Evolutionary conservation across 2,888 invertebrate genomes (phyloP), one percentile per base, ranked within the genome.

Genomic region (Caenorhabditis becei): DNA sequence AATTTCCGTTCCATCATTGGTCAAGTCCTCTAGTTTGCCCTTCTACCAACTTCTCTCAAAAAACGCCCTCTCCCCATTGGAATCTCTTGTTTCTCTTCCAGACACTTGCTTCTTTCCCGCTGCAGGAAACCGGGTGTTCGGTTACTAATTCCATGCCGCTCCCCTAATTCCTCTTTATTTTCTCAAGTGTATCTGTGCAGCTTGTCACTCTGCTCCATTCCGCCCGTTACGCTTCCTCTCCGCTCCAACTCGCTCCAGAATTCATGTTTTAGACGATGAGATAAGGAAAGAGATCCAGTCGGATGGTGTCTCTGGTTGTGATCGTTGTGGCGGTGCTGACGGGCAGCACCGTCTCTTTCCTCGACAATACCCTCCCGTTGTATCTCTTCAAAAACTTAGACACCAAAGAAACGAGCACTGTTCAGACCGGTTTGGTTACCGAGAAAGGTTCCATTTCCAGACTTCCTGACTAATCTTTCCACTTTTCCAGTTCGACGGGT

Each of bases 401-500:
- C 44, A 62, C 67, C 35, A 67, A 53, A 77, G 63, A 67, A 63
- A 70, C 77, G 28, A 69, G 67, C 62, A 77, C 77, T 11, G 77
- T 58, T 70, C 53, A 47, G 28, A 63, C 54, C 23, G 54, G 63
- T 70, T 59, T 67, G 62, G 49, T 67, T 67, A 56, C 66, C 20
- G 74, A 74, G 26, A 74, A 74, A 74, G 74, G 74, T 74, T 59
- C 37, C 11, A n/a, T 0, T 18, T 23, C 5, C 14, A 28, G 16
- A 28, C 23, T 35, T 41, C 18, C 18, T 7, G n/a, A 16, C 10
- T 8, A 4, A 10, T n/a, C n/a, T 0, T 44, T 7, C 41, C 10
- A n/a, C 18, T 47, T 20, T 69, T 63, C 69, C 93, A 96, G 97
- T 97, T 82, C 95, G 98, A 82, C 94, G 97, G 84, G 97, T 98